Percentiles rank a stretch among this genome's conserved stretches.
Conservation (phyloP, 2,113 vertebrate species). For the Puntigrus tetrazona region DNA sequence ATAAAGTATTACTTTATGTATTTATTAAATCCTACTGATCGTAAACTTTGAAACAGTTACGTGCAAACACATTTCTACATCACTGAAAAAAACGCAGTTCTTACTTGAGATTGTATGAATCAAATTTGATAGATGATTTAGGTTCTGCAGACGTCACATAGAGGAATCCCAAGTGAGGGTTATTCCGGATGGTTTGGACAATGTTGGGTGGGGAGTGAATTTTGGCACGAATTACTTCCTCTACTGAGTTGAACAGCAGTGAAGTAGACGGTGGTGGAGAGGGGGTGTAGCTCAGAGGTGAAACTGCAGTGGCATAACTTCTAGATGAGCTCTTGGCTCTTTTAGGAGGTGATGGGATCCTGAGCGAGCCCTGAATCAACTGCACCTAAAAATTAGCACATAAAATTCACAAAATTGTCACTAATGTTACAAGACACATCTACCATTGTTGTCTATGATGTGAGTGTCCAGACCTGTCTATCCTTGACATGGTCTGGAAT, state of each 20-base stretch:
- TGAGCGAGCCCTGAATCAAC: constrained; percentile 35
- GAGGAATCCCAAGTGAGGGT: constrained; percentile 78
- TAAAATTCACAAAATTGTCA: not conserved
- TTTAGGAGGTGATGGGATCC: constrained; percentile 63
- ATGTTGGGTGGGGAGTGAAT: constrained; percentile 73
- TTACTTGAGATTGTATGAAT: constrained; percentile 76
- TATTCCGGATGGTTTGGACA: constrained; percentile 71
- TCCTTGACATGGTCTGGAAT: constrained; percentile 61
- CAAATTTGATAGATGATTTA: constrained; percentile 73
- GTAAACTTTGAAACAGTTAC: not conserved
- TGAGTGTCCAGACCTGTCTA: constrained; percentile 68
- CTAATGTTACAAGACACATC: not conserved
- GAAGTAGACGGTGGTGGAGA: constrained; percentile 32
- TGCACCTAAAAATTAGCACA: constrained; percentile 40
- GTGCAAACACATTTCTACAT: not conserved
- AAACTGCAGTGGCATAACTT: constrained; percentile 50
- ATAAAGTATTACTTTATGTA: not conserved
- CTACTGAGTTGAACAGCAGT: constrained; percentile 60
- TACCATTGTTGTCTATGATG: not conserved
- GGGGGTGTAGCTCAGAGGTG: constrained; percentile 39
- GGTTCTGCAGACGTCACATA: constrained; percentile 74
- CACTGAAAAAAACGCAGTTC: constrained; percentile 2
- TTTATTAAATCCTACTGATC: not conserved
- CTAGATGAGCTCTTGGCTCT: constrained; percentile 50
- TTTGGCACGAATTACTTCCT: constrained; percentile 75